A percentile compares a stretch with the other conserved stretches of the same genome.
phyloP scores from a whole-genome alignment of 1,140 invertebrate genomes.

The Arion vulgaris region DNA sequence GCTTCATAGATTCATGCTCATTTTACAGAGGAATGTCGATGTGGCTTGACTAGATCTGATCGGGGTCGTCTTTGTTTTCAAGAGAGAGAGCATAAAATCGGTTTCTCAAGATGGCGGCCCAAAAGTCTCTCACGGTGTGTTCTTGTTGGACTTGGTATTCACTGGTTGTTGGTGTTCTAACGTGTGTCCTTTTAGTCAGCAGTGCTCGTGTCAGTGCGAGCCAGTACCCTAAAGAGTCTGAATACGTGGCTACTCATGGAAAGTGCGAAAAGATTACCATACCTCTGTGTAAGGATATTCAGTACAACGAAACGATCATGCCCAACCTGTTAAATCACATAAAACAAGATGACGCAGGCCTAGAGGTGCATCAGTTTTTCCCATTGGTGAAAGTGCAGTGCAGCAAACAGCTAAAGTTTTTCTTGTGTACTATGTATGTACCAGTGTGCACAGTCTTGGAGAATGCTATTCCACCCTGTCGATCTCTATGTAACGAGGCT shows the following conservation, averaged over 20 bases:
- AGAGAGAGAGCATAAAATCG: no score
- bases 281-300: conserved; percentile 91
- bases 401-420: conserved; percentile 93
- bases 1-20: neutral
- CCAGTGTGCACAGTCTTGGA: conserved; percentile 92
- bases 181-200: neutral
- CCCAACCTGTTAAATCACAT: conserved; percentile 94
- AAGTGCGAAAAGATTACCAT: conserved; percentile 94
- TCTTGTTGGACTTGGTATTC: neutral
- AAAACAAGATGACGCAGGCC: conserved; percentile 94
- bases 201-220: neutral
- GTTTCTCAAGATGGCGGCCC: neutral
- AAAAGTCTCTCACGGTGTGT: neutral
- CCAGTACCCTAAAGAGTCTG: conserved; percentile 18
- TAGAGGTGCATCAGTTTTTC: conserved; percentile 93
- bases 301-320: conserved; percentile 96
- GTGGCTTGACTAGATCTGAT: neutral
- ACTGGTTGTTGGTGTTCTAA: conserved; percentile 20
- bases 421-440: conserved; percentile 95
- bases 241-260: conserved; percentile 74
- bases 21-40: neutral
- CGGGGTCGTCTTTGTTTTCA: conserved; percentile 11
- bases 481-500: conserved; percentile 75
- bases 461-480: conserved; percentile 90
- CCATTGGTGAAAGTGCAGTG: conserved; percentile 97